A percentile compares a stretch with the other conserved stretches of the same genome.
Conservation (phyloP, 2,113 vertebrate species). For the Chionodraco myersi region DNA sequence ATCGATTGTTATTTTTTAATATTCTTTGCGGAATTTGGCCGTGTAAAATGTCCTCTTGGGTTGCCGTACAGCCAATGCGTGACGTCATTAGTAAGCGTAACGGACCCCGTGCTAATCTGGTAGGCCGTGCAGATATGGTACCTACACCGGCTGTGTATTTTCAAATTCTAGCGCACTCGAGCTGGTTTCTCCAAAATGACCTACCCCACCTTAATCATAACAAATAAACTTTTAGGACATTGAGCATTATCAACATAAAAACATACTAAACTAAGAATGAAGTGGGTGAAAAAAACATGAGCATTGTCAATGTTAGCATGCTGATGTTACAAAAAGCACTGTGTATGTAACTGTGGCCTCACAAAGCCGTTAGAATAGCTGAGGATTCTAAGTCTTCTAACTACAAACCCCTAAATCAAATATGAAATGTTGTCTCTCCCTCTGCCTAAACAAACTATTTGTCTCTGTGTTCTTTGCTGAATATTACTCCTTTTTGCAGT, state of each 20-base stretch:
- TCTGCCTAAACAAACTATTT: neutral
- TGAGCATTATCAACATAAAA: neutral
- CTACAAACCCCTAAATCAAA: neutral
- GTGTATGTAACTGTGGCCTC: neutral
- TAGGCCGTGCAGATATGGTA: no score
- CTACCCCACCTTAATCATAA: neutral
- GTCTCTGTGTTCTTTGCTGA: neutral
- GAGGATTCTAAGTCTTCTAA: neutral
- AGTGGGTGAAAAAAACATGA: no score
- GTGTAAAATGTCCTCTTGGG: no score
- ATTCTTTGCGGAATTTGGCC: no score
- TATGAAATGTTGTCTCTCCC: neutral
- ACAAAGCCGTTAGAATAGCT: neutral
- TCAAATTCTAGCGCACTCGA: no score
- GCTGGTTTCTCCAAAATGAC: no score
- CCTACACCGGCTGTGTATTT: no score
- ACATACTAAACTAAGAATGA: no score
- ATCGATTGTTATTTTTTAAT: no score
- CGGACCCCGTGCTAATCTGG: no score
- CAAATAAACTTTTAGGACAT: neutral
- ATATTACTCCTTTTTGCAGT: neutral
- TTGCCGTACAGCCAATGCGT: no score
- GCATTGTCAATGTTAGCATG: neutral
- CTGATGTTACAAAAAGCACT: neutral
- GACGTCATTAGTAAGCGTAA: no score